A percentile compares a stretch with the other conserved stretches of the same genome.
phyloP scores from a whole-genome alignment of 2,888 invertebrate species.

The Eueremaeus valkanovi region DNA sequence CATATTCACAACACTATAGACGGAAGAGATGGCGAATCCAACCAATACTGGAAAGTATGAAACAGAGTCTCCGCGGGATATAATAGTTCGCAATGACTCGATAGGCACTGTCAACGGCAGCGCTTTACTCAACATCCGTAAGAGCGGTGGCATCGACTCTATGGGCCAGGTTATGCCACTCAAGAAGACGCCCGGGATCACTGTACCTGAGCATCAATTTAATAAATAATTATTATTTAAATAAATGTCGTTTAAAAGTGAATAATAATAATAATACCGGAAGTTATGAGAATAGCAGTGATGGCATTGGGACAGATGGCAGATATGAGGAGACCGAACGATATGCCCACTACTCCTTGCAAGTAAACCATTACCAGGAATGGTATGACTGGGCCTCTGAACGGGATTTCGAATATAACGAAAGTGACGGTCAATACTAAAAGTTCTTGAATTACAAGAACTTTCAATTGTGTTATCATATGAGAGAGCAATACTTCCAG shows the following conservation, averaged over 20 bases:
- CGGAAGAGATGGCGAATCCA: slow-evolving; percentile 69
- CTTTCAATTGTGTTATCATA: slow-evolving; percentile 87
- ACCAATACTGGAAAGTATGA: slow-evolving; percentile 65
- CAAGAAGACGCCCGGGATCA: slow-evolving; percentile 44
- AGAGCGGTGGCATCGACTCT: slow-evolving; percentile 82
- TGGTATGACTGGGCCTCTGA: slow-evolving; percentile 72
- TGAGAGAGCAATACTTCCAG: slow-evolving; percentile 81
- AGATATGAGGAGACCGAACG: slow-evolving; percentile 31
- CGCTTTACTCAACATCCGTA: slow-evolving; percentile 66
- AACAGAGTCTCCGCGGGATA: slow-evolving; percentile 69
- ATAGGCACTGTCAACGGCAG: slow-evolving; percentile 77
- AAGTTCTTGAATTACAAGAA: slow-evolving; percentile 82
- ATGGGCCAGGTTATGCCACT: slow-evolving; percentile 92
- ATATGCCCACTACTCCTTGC: slow-evolving; percentile 90
- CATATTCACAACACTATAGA: slow-evolving; percentile 64
- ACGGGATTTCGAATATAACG: slow-evolving; percentile 79
- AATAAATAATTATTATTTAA: not conserved
- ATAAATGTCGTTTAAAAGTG: not conserved
- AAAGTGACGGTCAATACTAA: slow-evolving; percentile 87
- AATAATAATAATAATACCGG: slow-evolving; percentile 59
- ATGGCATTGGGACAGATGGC: slow-evolving; percentile 32
- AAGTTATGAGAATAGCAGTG: slow-evolving; percentile 57
- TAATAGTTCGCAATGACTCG: slow-evolving; percentile 67
- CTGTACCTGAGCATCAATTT: too few species aligned
- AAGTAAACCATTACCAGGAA: slow-evolving; percentile 70